Percentiles rank a stretch among this genome's conserved stretches.
Evolutionary conservation across 2,113 vertebrate species (phyloP).

Genomic region (Pteruthius melanotis): DNA sequence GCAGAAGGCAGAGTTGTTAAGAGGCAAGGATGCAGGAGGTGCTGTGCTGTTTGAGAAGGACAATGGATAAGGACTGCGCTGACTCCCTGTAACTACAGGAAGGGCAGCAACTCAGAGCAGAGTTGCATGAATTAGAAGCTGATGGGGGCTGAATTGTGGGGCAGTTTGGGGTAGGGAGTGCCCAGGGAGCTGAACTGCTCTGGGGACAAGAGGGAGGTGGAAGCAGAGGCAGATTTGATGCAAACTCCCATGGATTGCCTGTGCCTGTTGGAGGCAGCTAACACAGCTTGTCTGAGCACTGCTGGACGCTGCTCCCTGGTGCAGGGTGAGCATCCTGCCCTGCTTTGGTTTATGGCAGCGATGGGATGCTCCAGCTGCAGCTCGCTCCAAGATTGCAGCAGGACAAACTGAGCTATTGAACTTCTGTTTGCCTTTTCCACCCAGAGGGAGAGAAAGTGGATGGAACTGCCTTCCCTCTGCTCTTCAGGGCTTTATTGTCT

Average conservation of each 20-base stretch:
- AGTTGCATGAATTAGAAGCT: not conserved
- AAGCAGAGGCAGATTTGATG: not conserved
- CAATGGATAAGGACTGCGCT: not conserved
- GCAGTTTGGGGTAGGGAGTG: not conserved
- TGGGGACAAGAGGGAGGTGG: not conserved
- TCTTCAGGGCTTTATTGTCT: constrained; percentile 36
- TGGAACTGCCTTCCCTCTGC: not conserved
- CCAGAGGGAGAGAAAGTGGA: not conserved
- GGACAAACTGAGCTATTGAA: constrained; percentile 16
- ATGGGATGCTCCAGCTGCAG: constrained; percentile 11
- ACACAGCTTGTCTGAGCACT: not conserved
- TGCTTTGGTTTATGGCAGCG: not conserved
- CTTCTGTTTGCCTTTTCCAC: constrained; percentile 15
- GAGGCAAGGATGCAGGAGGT: constrained; percentile 22
- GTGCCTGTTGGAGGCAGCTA: not conserved
- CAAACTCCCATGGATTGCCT: not conserved
- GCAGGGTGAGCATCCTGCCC: not conserved
- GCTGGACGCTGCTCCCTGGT: not conserved
- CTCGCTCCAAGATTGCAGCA: not conserved
- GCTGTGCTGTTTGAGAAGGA: not conserved
- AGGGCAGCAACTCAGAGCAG: not conserved
- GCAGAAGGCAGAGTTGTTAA: constrained; percentile 41
- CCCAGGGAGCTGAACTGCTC: not conserved
- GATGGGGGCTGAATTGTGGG: not conserved
- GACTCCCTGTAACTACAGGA: not conserved